phyloP scores from a whole-genome alignment of 1,140 invertebrate genomes.

The Megalopta genalis region DNA sequence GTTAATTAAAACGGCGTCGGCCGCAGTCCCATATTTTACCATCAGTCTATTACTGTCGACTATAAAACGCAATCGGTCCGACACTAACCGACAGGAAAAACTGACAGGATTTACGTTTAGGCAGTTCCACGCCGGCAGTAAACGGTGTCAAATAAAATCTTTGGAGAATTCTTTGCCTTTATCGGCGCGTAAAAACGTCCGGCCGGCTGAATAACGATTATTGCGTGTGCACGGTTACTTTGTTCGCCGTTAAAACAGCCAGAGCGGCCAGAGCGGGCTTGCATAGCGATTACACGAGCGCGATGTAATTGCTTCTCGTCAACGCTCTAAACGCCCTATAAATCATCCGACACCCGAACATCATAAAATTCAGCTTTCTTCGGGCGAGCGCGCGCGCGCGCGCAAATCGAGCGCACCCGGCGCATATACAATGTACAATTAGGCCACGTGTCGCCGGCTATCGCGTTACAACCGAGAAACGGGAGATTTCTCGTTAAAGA shows the following conservation, averaged over 20 bases:
- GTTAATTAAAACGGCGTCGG: slow-evolving; percentile 4
- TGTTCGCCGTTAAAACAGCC: neutral
- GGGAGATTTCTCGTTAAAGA: no score
- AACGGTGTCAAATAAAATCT: slow-evolving; percentile 13
- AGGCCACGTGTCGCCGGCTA: no score
- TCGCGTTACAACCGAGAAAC: no score
- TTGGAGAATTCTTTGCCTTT: neutral
- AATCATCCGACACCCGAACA: neutral
- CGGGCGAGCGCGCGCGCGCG: neutral
- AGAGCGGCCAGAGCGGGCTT: neutral
- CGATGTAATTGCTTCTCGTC: slow-evolving; percentile 30
- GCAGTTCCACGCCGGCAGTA: neutral
- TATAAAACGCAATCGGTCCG: neutral
- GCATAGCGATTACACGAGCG: neutral
- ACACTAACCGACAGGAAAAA: neutral
- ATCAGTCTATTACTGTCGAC: neutral
- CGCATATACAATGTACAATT: no score
- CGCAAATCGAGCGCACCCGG: no score
- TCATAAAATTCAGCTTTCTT: neutral
- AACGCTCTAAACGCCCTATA: slow-evolving; percentile 16
- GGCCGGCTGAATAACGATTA: slow-evolving; percentile 19
- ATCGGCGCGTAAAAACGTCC: slow-evolving; percentile 29
- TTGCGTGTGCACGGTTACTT: slow-evolving; percentile 21
- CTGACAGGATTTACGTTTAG: neutral
- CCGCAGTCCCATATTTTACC: neutral